Conservation (phyloP, 1,140 invertebrate genomes). For the Marisa cornuarietis region DNA sequence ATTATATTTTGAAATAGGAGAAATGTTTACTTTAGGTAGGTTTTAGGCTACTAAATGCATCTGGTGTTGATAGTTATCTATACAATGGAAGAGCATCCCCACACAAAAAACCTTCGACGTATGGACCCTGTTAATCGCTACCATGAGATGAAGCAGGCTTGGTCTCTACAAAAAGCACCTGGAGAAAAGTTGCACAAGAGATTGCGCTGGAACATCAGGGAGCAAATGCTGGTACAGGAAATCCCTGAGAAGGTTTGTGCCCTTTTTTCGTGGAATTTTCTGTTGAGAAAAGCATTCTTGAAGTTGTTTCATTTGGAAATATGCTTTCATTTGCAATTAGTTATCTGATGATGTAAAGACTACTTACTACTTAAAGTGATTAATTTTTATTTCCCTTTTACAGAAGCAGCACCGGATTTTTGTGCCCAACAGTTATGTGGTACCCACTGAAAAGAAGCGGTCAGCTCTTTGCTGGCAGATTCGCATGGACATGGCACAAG, state of each 20-base stretch:
- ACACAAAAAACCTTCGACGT: constrained; percentile 51
- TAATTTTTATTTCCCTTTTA: constrained; percentile 27
- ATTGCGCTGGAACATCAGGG: constrained; percentile 61
- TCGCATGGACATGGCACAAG: constrained; percentile 57
- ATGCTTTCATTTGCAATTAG: no score
- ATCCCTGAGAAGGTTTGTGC: constrained; percentile 55
- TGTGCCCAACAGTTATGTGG: constrained; percentile 58
- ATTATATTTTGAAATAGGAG: no score
- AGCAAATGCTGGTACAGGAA: constrained; percentile 62
- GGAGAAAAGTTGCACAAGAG: constrained; percentile 62
- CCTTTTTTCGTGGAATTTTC: neutral
- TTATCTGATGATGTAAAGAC: no score
- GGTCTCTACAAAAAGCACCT: constrained; percentile 53
- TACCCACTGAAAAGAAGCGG: constrained; percentile 62
- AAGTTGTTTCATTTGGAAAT: no score
- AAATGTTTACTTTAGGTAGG: no score
- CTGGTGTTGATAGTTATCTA: constrained; percentile 38
- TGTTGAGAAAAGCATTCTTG: neutral
- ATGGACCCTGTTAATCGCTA: constrained; percentile 57
- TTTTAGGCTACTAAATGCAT: no score
- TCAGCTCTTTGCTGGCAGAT: constrained; percentile 61
- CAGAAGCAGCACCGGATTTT: constrained; percentile 57
- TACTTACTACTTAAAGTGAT: no score
- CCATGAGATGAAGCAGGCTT: constrained; percentile 56
- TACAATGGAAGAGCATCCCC: constrained; percentile 43